Percentiles rank a stretch among this genome's conserved stretches.
Evolutionary conservation across 2,888 invertebrate species (phyloP).

Genomic region (Chloroclystis v-ata): DNA sequence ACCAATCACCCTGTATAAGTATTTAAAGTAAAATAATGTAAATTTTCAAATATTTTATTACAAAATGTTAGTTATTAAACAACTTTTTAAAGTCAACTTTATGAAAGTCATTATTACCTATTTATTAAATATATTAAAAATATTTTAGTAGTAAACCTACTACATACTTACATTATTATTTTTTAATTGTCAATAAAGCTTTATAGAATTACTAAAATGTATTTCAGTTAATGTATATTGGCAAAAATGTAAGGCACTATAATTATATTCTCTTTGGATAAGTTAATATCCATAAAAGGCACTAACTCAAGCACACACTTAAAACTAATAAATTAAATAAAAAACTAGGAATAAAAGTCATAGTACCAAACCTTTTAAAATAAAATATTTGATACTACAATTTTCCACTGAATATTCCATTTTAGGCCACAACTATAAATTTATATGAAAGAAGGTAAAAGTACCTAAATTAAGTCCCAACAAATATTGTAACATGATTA

Average conservation of each 20-base stretch:
- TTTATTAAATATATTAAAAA: constrained; percentile 1
- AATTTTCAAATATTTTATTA: constrained; percentile 33
- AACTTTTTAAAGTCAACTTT: constrained; percentile 61
- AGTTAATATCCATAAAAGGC: neutral
- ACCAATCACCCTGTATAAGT: no score
- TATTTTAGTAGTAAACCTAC: neutral
- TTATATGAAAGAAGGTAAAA: no score
- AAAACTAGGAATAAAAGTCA: neutral
- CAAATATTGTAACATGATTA: no score
- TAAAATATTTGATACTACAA: no score
- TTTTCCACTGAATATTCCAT: no score
- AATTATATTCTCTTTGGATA: constrained; percentile 15
- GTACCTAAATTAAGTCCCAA: no score
- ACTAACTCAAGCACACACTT: constrained; percentile 4
- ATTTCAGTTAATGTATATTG: constrained; percentile 33
- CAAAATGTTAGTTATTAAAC: constrained; percentile 50
- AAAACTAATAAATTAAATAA: neutral
- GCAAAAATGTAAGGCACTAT: constrained; percentile 45
- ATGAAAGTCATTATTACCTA: constrained; percentile 58
- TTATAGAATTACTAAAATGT: constrained; percentile 4
- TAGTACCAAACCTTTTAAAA: neutral
- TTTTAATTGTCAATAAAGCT: constrained; percentile 29
- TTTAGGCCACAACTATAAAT: no score
- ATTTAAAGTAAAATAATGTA: no score
- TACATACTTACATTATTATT: neutral